Evolutionary conservation across 2,797 vertebrate genomes (phyloP), one percentile per base, ranked within the genome.

Genomic region (Holocentrus rufus): DNA sequence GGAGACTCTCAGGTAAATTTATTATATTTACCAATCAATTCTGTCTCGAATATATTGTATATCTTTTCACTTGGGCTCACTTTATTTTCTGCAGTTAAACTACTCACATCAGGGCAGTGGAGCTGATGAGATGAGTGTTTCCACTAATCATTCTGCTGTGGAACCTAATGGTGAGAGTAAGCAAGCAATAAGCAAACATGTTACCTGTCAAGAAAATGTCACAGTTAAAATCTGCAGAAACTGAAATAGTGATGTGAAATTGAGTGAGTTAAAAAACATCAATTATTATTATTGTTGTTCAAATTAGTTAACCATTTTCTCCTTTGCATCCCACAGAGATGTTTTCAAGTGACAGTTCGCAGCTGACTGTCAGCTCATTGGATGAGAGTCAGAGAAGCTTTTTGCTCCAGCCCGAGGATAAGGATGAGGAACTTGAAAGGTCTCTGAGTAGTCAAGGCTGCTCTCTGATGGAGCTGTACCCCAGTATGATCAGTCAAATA

Each of bases 401-500:
- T 8, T 83, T 69, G 1, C 4, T 77, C 42, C 90, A 89, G 70
- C 91, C 89, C 0, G 91, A 93, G 63, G 89, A 94, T 27, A 60
- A 85, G 7, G 92, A 94, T 11, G 82, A 88, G 47, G 88, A 86
- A 7, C 87, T 94, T 65, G 91, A 95, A 63, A 86, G 65, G 80
- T 87, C 84, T 14, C 80, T 95, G 42, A 91, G 73, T 25, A 91
- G 86, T 67, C 81, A 90, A 1, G 75, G 85, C 58, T 87, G 72
- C 63, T 88, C 82, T 20, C 72, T 93, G 13, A 58, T 82, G 42
- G 91, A 94, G 7, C 76, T 93, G 50, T 95, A 94, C 85, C 92
- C 94, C 46, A 74, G 69, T 74, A 93, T 93, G 91, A 83, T 95
- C 27, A 83, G 70, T 65, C 89, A 90, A 49, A 83, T 95, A 1